phyloP scores from a whole-genome alignment of 2,113 vertebrate species.

The Ginglymostoma cirratum region DNA sequence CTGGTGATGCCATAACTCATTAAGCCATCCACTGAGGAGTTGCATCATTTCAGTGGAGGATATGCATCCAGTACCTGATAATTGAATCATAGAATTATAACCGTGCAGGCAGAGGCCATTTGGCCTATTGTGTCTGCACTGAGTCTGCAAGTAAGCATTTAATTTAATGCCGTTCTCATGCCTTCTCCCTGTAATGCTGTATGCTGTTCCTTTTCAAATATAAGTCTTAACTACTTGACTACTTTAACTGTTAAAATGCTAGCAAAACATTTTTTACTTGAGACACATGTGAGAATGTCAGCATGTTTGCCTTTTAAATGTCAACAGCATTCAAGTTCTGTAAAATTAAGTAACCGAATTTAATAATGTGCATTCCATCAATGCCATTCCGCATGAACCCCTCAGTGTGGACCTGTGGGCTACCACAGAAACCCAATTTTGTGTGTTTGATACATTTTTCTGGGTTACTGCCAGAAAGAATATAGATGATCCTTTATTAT shows the following conservation, averaged over 20 bases:
- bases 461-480: background rate
- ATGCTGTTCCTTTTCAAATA: too few relatives aligned
- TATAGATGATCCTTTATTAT: background rate
- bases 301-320: background rate
- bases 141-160: too few relatives aligned
- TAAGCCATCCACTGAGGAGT: background rate
- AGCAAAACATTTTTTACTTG: background rate
- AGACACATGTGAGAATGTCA: background rate
- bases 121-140: too few relatives aligned
- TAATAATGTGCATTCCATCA: background rate
- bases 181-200: too few relatives aligned
- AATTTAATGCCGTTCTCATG: too few relatives aligned
- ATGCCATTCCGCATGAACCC: background rate
- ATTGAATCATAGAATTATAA: too few relatives aligned
- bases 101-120: too few relatives aligned
- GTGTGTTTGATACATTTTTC: background rate
- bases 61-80: too few relatives aligned
- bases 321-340: background rate
- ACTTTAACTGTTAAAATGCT: background rate
- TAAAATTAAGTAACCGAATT: background rate
- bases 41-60: background rate
- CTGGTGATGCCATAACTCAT: background rate
- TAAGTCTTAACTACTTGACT: too few relatives aligned
- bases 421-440: background rate
- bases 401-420: background rate